Evolutionary conservation across 2,113 vertebrate species (phyloP), one percentile per base, ranked within the genome.

Genomic region (Lethenteron reissneri): DNA sequence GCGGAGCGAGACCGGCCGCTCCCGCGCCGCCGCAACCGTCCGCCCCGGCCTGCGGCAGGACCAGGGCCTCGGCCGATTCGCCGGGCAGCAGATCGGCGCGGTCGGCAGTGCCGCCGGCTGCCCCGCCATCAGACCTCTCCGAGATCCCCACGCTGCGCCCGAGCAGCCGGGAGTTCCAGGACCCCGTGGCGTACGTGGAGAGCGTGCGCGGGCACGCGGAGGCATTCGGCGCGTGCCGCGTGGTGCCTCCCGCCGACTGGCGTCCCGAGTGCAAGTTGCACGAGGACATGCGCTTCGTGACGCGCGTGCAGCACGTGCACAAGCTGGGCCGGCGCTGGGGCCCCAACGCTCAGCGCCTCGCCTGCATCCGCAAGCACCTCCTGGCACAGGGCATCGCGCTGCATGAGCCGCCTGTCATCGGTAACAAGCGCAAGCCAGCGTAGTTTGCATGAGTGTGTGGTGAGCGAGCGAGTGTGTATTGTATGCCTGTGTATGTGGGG

Each of bases 331-430:
- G 87, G 72, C 94, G 91, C 81, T 97, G 92, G 92, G 92, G 92
- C 74, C 92, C 90, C 82, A 99, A 95, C 57, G 90, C 95, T 79
- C 94, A 95, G 85, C 88, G 86, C 74, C 85, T 97, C 78, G 90
- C 92, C 82, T 99, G 94, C 82, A 97, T 97, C 81, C 94, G 90
- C 84, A 99, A 95, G 83, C 94, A 97, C 86, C 94, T 97, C 86
- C 88, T 87, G 87, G 94, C 91, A 95, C 92, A 96, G 90, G 94
- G 92, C 89, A 99, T 99, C 83, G 83, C 84, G 80, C 94, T 97
- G 90, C 90, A 96, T 9, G 91, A 99, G 81, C 89, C 92, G 74
- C 94, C 92, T 21, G 87, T 99, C 79, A 99, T 99, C 78, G 94
- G 94, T 97, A 79, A 90, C 41, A 41, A 41, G 41, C 41, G 41